Percentiles rank a stretch among this genome's conserved stretches.
Evolutionary conservation across 1,140 invertebrate species (phyloP).

Genomic region (Mercenaria mercenaria): DNA sequence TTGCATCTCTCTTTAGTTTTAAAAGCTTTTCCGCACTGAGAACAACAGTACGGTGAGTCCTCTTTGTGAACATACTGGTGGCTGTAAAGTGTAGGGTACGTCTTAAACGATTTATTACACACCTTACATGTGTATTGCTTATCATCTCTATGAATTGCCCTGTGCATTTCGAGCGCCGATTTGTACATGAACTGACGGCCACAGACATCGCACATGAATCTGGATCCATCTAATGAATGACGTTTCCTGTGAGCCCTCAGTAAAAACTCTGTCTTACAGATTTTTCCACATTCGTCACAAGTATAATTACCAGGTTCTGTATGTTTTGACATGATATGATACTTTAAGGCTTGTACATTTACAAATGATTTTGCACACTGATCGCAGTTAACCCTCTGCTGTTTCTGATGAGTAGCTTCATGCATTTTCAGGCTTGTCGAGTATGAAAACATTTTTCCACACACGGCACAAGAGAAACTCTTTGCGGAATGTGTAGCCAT

Average conservation of each 20-base stretch:
- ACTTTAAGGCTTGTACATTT: conserved; percentile 94
- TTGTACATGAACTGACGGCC: conserved; percentile 83
- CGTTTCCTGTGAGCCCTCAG: conserved; percentile 79
- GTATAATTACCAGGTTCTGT: conserved; percentile 82
- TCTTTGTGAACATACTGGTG: conserved; percentile 87
- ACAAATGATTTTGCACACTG: conserved; percentile 93
- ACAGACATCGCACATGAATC: conserved; percentile 84
- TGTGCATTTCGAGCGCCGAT: conserved; percentile 80
- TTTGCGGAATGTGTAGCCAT: conserved; percentile 75
- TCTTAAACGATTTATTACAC: conserved; percentile 83
- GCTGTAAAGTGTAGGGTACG: conserved; percentile 80
- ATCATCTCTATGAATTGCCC: conserved; percentile 76
- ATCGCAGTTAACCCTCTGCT: conserved; percentile 91
- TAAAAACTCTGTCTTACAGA: conserved; percentile 79
- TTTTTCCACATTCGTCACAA: conserved; percentile 80
- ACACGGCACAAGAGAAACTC: conserved; percentile 77
- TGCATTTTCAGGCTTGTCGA: conserved; percentile 95
- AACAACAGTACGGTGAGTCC: conserved; percentile 87
- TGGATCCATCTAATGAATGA: conserved; percentile 75
- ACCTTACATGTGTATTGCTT: conserved; percentile 74
- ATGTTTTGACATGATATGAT: conserved; percentile 86
- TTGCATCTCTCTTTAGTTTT: conserved; percentile 88
- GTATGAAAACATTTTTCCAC: conserved; percentile 93
- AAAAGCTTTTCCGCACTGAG: conserved; percentile 88
- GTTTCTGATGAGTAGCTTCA: conserved; percentile 93